Base-by-base conservation (phyloP, 2,113 vertebrate genomes). In the Caretta caretta region DNA sequence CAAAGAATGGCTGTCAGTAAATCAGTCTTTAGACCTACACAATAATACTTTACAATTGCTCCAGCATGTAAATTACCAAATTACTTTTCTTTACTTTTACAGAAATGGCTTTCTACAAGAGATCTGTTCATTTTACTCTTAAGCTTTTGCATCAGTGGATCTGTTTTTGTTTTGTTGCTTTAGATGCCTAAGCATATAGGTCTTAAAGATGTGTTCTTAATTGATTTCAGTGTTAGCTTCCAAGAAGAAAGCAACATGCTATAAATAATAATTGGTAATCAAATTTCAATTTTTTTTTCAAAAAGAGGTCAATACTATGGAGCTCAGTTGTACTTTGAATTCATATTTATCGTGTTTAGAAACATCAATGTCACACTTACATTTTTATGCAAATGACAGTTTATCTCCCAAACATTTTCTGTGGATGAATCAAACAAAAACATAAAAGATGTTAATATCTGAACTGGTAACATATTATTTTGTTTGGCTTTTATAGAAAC, bases 151-250 rank as follows among this genome's bases (percentile, higher is more conserved):
- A 90, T 93, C 85, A 69, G 79, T 90, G 81, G 85, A 75, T 90
- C 96, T 90, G 81, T 97, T 97, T 94, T 95, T 65, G 65, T n/a
- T 86, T 92, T 96, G 88, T 96, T 92, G 87, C 84, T 90, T 96
- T 75, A 80, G 97, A 93, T 92, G 38, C 38, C 42, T 31, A 16
- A 87, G 11, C 8, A 80, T 79, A 22, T 95, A 86, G 25, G 20
- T 82, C 84, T 95, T 93, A 94, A 92, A 97, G 29, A 94, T 82
- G 87, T 53, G 35, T 19, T 89, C 83, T 78, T 96, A 94, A 96
- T 95, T 97, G 91, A 25, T 35, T 97, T 95, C 97, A 86, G 5
- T 25, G 6, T 83, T 93, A 83, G 91, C 80, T 97, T 97, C 93
- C 94, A 69, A 90, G 95, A 93, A 94, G 94, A 95, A 96, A 88